Conservation (phyloP, 2,113 vertebrate species). For the Psilopsiagon aymara region DNA sequence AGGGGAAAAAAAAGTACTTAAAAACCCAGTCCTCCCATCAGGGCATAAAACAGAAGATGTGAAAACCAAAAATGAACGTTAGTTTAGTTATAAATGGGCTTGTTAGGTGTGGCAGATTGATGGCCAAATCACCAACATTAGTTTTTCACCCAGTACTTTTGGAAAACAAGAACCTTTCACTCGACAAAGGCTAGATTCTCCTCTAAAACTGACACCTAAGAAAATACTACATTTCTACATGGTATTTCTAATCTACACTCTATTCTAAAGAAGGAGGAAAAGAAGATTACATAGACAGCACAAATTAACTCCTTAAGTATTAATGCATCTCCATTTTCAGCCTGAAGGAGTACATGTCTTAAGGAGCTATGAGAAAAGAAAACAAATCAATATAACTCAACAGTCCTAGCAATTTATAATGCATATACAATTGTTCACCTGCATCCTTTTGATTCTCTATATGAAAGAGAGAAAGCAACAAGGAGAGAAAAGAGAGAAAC, state of each 20-base stretch:
- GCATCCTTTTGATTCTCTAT: slow-evolving; percentile 92
- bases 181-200: slow-evolving; percentile 28
- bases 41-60: slow-evolving; percentile 73
- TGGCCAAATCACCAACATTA: slow-evolving; percentile 65
- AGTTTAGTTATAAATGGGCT: slow-evolving; percentile 64
- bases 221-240: neutral
- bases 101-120: slow-evolving; percentile 54
- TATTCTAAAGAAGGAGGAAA: slow-evolving; percentile 51
- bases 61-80: slow-evolving; percentile 72
- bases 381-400: slow-evolving; percentile 78
- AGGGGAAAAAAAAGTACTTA: slow-evolving; percentile 3
- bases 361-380: slow-evolving; percentile 80
- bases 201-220: neutral
- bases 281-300: slow-evolving; percentile 79
- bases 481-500: slow-evolving; percentile 87
- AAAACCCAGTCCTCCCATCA: slow-evolving; percentile 67
- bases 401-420: slow-evolving; percentile 88
- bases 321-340: slow-evolving; percentile 77
- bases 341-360: slow-evolving; percentile 81
- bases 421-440: slow-evolving; percentile 97
- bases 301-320: slow-evolving; percentile 89
- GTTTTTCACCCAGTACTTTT: slow-evolving; percentile 37
- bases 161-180: slow-evolving; percentile 49
- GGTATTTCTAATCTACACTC: slow-evolving; percentile 42
- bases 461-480: slow-evolving; percentile 90